These are phyloP conservation scores for Saccopteryx leptura DNA, from an alignment of 2,113 vertebrate genomes.

Conservation along the genomic window DNA sequence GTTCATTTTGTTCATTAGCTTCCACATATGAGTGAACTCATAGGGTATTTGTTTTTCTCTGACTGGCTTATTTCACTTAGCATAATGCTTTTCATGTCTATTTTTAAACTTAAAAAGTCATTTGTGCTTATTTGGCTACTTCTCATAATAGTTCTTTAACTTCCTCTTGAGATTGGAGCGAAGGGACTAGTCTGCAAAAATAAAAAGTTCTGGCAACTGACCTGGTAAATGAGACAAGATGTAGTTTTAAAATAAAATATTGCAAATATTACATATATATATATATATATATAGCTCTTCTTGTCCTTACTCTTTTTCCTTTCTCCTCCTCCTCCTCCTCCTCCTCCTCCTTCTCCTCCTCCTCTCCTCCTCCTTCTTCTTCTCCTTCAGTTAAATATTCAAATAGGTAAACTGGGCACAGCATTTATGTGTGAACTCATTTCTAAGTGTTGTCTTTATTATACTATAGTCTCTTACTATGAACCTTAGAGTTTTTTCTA, in stretches of 20 bases:
- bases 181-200: background rate
- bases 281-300: too few relatives aligned
- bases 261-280: background rate
- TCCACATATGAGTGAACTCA: too few relatives aligned
- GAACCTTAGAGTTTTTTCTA: background rate
- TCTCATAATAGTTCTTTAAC: background rate
- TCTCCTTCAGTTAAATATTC: background rate
- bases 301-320: too few relatives aligned
- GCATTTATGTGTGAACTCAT: background rate
- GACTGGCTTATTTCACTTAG: too few relatives aligned
- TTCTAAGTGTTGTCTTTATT: background rate
- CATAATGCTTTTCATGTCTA: background rate
- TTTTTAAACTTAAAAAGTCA: background rate
- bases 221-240: background rate
- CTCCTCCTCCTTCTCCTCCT: background rate
- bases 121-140: background rate
- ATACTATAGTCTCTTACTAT: background rate
- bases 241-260: background rate
- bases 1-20: too few relatives aligned
- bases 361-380: rapidly evolving
- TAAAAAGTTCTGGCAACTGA: background rate
- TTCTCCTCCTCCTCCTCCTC: too few relatives aligned
- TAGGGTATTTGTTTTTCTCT: too few relatives aligned
- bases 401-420: background rate
- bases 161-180: background rate